These are phyloP conservation scores for Onychorhynchus coronatus DNA, from an alignment of 2,113 vertebrate species.

Conservation along the genomic window DNA sequence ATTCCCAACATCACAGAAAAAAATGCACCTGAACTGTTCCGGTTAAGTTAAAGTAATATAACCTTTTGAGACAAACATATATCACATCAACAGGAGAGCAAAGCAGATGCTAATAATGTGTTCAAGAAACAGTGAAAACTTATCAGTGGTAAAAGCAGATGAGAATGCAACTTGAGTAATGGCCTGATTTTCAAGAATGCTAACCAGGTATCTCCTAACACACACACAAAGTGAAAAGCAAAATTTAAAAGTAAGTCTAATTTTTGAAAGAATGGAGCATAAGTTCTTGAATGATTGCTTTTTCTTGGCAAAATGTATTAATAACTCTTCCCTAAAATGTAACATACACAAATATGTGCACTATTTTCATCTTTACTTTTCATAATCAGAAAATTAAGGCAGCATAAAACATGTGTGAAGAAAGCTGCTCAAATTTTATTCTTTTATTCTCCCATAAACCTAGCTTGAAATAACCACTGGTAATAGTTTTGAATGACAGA, in stretches of 20 bases:
- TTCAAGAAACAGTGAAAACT: not conserved
- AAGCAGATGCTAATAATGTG: not conserved
- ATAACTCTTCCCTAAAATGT: not conserved
- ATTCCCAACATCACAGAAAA: accelerated
- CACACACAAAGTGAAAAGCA: not conserved
- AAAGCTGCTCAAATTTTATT: not conserved
- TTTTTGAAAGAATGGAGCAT: not conserved
- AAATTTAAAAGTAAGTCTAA: not conserved
- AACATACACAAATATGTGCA: not conserved
- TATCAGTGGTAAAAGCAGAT: not conserved
- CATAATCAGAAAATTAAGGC: not conserved
- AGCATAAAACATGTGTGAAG: not conserved
- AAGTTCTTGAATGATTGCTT: not conserved
- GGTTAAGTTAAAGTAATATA: not conserved
- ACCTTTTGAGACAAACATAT: not conserved
- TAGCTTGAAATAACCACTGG: not conserved
- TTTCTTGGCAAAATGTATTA: not conserved
- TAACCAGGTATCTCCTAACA: not conserved
- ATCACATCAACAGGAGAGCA: not conserved
- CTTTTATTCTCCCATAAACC: not conserved
- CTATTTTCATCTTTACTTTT: not conserved
- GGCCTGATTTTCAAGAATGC: not conserved
- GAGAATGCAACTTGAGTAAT: not conserved
- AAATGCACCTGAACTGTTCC: not conserved
- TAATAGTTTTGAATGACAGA: not conserved